Evolutionary conservation across 23 tunicate species (phyloP), one percentile per base, ranked within the genome.

Genomic region (Halocynthia roretzi): DNA sequence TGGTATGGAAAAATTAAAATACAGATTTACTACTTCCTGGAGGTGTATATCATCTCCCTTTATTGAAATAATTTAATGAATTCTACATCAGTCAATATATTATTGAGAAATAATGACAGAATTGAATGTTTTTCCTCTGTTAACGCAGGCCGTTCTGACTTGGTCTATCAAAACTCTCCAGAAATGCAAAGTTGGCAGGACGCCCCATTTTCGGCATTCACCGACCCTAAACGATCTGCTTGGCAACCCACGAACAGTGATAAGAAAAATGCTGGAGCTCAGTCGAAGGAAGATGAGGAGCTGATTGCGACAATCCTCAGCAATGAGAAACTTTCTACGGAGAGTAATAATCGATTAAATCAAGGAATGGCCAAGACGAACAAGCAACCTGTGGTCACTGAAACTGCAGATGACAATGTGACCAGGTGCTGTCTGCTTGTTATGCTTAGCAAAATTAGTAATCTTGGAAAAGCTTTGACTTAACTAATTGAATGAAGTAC

Each of bases 111-210:
- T 48, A 10, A 9, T 8, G 1, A 9, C 6, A 67, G 4, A 14
- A 12, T 12, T 50, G 21, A n/a, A 48, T 67, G 14, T 50, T 67
- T 19, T 67, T 11, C 21, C 31, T 67, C 48, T 12, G 40, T 67
- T 50, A 6, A 5, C 9, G 22, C 75, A 92, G 98, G 92, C 14
- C 87, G 98, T 5, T 51, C 50, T 15, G 98, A 92, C 74, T 75
- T 92, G 12, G 81, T 86, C 52, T 56, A 79, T 6, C 98, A 92
- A 61, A 72, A 86, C 5, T 82, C 56, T 6, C 71, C 81, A 22
- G 72, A 67, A 12, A 85, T 85, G 55, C 69, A 67, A 6, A 60
- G 83, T 15, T 92, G 98, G 98, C 53, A 82, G 58, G 72, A 78
- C 9, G 87, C 92, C 52, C 70, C 61, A 10, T 54, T 86, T 11